phyloP scores from a whole-genome alignment of 2,797 vertebrate genomes.

The Megalops cyprinoides region DNA sequence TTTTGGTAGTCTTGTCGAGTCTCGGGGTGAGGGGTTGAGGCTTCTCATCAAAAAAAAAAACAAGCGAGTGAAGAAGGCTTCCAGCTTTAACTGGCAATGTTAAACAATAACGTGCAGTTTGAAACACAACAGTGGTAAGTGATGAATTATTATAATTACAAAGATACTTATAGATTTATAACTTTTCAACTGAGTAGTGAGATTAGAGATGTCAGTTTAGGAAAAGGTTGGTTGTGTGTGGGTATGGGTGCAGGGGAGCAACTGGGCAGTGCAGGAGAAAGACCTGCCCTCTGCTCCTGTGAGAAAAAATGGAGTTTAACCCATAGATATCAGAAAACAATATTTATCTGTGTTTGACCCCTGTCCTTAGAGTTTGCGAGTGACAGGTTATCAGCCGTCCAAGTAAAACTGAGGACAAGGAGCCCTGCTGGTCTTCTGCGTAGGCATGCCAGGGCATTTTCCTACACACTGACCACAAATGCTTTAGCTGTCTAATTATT shows the following conservation, averaged over 20 bases:
- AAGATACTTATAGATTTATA: not conserved
- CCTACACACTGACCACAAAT: slow-evolving; percentile 56
- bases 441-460: slow-evolving; percentile 61
- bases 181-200: not conserved
- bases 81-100: too few species aligned
- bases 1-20: not conserved
- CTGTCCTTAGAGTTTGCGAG: not conserved
- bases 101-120: too few species aligned
- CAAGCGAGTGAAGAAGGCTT: not conserved
- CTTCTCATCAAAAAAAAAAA: not conserved
- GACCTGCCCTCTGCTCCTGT: not conserved
- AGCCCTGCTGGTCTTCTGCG: slow-evolving; percentile 39
- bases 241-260: not conserved
- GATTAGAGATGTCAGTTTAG: not conserved
- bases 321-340: not conserved
- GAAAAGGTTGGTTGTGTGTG: not conserved
- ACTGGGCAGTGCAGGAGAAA: too few species aligned
- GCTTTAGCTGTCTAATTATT: too few species aligned
- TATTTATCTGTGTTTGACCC: slow-evolving; percentile 10
- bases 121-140: too few species aligned
- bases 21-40: not conserved
- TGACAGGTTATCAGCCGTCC: not conserved
- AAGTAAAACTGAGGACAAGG: slow-evolving; percentile 4
- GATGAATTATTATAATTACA: not conserved
- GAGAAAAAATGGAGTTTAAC: slow-evolving; percentile 19